These are phyloP conservation scores for Buteo buteo DNA, from an alignment of 2,113 vertebrate genomes.

Conservation along the genomic window DNA sequence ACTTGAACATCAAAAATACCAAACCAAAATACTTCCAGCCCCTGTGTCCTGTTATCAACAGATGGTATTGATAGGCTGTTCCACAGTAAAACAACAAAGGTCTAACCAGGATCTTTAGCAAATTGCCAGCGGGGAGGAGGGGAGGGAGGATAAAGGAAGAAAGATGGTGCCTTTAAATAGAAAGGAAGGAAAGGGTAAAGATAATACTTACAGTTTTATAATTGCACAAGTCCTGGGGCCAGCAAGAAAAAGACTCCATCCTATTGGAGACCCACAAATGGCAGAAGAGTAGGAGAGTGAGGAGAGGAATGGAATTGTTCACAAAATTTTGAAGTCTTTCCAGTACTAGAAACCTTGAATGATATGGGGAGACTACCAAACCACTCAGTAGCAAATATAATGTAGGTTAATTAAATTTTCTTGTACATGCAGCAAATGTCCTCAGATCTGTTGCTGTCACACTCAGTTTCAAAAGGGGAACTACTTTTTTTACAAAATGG, in stretches of 20 bases:
- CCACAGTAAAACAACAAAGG: conserved; percentile 23
- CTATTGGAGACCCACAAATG: not conserved
- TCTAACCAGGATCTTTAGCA: not conserved
- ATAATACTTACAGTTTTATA: not conserved
- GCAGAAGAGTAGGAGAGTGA: not conserved
- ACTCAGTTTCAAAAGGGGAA: not conserved
- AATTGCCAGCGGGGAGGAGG: not conserved
- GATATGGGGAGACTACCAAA: not conserved
- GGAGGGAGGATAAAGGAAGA: not conserved
- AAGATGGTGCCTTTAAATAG: not conserved
- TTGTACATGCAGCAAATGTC: not conserved
- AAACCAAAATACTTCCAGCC: not conserved
- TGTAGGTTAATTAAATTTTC: not conserved
- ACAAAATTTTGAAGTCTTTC: not conserved
- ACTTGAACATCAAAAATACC: not conserved
- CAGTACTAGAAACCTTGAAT: not conserved
- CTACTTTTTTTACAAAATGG: not conserved
- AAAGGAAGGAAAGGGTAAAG: not conserved
- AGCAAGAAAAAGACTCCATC: not conserved
- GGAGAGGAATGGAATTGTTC: not conserved
- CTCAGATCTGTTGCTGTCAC: not conserved
- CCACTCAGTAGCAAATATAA: not conserved
- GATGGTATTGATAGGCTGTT: conserved; percentile 18
- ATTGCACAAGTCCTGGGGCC: not conserved
- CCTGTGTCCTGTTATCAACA: not conserved